A percentile compares a stretch with the other conserved stretches of the same genome.
phyloP scores from a whole-genome alignment of 2,797 vertebrate genomes.

The Aldrovandia affinis region DNA sequence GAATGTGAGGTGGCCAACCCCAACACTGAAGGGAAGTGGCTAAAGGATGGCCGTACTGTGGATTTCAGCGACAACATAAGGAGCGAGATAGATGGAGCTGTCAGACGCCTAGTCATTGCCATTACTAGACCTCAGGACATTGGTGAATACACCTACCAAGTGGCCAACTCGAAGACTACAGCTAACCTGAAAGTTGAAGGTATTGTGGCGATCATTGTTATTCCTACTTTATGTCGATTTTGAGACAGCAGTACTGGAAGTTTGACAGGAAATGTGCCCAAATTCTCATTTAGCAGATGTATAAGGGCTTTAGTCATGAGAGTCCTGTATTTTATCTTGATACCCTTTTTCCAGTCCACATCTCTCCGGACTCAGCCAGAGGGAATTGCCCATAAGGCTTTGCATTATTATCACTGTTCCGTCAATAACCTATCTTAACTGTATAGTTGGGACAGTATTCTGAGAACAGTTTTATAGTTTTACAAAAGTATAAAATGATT shows the following conservation, averaged over 20 bases:
- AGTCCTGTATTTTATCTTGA: background rate
- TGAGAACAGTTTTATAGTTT: too few relatives aligned
- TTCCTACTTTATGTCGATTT: background rate
- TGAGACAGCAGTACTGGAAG: background rate
- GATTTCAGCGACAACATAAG: conserved; percentile 79
- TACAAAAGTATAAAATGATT: too few relatives aligned
- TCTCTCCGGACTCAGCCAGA: too few relatives aligned
- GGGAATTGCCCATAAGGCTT: too few relatives aligned
- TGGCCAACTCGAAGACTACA: conserved; percentile 93
- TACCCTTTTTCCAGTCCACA: background rate
- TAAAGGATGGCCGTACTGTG: conserved; percentile 83
- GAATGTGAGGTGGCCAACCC: conserved; percentile 95
- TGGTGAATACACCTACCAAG: conserved; percentile 93
- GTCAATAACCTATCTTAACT: too few relatives aligned
- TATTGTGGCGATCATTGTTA: conserved; percentile 49
- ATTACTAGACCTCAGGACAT: conserved; percentile 87
- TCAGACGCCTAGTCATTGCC: conserved; percentile 83
- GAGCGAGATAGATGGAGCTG: conserved; percentile 78
- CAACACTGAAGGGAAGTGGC: conserved; percentile 86
- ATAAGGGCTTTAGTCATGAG: background rate
- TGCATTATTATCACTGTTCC: background rate
- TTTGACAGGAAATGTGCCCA: background rate
- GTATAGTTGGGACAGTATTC: too few relatives aligned
- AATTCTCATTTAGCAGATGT: background rate
- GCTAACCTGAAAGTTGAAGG: conserved; percentile 93